phyloP scores from a whole-genome alignment of 2,797 vertebrate genomes.

The Ctenopoma multispine region DNA sequence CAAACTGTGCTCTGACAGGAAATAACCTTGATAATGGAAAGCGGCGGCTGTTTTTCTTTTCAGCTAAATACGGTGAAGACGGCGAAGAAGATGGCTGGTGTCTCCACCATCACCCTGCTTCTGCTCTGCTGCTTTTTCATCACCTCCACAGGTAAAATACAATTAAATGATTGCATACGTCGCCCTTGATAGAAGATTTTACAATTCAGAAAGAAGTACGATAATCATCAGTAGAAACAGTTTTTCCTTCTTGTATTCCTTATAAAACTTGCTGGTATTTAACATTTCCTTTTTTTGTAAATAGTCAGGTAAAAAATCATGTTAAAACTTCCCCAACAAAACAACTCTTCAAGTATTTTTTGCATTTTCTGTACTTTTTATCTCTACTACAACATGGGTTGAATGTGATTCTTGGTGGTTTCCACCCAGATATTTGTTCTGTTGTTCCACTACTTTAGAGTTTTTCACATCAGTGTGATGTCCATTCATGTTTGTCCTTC shows the following conservation, averaged over 20 bases:
- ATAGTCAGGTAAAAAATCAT: neutral
- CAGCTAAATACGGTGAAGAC: neutral
- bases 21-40: slow-evolving; percentile 48
- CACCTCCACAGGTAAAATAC: slow-evolving; percentile 47
- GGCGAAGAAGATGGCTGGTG: slow-evolving; percentile 49
- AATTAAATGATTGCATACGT: neutral
- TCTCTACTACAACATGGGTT: neutral
- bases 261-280: neutral
- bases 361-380: neutral
- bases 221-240: too few relatives aligned
- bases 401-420: neutral
- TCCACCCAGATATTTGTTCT: neutral
- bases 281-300: too few relatives aligned
- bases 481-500: neutral
- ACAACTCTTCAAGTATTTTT: too few relatives aligned
- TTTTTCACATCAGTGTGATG: neutral
- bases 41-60: slow-evolving; percentile 8
- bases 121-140: slow-evolving; percentile 30
- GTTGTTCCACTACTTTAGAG: neutral
- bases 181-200: neutral
- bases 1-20: slow-evolving; percentile 55
- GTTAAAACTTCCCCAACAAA: neutral
- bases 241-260: too few relatives aligned
- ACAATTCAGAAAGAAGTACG: too few relatives aligned
- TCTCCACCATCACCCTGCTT: slow-evolving; percentile 13